These are phyloP conservation scores for Matsumyia berberina DNA, from an alignment of 2,888 invertebrate species.

Conservation along the genomic window DNA sequence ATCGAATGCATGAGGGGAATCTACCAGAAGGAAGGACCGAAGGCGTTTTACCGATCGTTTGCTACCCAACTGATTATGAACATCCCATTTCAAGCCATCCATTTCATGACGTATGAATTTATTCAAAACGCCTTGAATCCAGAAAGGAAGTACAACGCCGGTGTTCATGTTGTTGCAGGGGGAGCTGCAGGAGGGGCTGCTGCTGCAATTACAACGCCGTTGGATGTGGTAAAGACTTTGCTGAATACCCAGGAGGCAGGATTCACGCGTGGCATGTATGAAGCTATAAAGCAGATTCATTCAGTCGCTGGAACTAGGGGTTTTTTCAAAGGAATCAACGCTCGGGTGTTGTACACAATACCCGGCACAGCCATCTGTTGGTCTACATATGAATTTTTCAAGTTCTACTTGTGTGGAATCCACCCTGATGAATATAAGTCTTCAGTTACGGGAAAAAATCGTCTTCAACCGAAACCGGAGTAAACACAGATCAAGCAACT, in stretches of 20 bases:
- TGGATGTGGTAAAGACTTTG: conserved; percentile 98
- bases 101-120: conserved; percentile 96
- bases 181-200: conserved; percentile 95
- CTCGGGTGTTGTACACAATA: conserved; percentile 97
- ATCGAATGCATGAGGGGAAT: conserved; percentile 92
- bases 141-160: conserved; percentile 93
- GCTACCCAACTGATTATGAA: conserved; percentile 98
- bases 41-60: conserved; percentile 97
- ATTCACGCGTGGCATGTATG: conserved; percentile 90
- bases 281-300: conserved; percentile 88
- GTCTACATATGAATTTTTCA: conserved; percentile 99
- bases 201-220: conserved; percentile 96
- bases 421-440: conserved; percentile 76
- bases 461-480: background rate
- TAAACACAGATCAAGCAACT: too few species aligned
- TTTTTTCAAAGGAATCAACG: conserved; percentile 94
- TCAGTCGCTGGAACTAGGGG: conserved; percentile 91
- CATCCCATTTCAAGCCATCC: conserved; percentile 97
- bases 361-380: conserved; percentile 99
- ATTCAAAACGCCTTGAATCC: conserved; percentile 88
- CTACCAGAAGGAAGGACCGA: conserved; percentile 91
- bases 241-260: conserved; percentile 94
- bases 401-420: conserved; percentile 86
- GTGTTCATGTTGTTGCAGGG: conserved; percentile 94
- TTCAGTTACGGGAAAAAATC: conserved; percentile 4